Conservation (phyloP, 2,113 vertebrate genomes). For the Numenius arquata region DNA sequence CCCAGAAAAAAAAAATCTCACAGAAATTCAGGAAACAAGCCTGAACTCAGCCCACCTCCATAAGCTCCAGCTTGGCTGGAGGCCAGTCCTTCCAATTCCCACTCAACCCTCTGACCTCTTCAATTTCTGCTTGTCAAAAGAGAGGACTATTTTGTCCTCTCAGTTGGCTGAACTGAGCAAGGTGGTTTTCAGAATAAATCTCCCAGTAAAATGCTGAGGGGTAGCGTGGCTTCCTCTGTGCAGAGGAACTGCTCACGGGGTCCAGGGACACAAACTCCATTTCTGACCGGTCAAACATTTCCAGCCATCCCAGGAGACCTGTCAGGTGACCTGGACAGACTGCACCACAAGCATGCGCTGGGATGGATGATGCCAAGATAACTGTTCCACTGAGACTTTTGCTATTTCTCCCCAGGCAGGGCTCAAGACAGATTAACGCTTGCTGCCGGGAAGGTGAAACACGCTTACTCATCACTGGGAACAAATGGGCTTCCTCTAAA, state of each 20-base stretch:
- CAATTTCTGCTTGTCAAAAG: not conserved
- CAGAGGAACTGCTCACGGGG: not conserved
- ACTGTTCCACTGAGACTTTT: not conserved
- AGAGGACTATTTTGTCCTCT: not conserved
- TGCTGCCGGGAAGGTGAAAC: not conserved
- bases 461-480: not conserved
- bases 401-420: not conserved
- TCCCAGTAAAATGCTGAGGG: not conserved
- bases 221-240: not conserved
- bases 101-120: not conserved
- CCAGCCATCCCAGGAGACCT: not conserved
- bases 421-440: not conserved
- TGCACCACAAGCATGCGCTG: not conserved
- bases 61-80: not conserved
- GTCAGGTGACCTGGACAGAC: not conserved
- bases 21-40: not conserved
- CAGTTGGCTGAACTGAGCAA: not conserved
- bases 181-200: not conserved
- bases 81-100: not conserved
- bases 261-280: not conserved
- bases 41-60: not conserved
- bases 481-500: not conserved
- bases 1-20: not conserved
- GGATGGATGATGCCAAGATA: not conserved
- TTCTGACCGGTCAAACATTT: conserved; percentile 49